Evolutionary conservation across 2,888 invertebrate species (phyloP), one percentile per base, ranked within the genome.

Genomic region (Odontomyia ornata): DNA sequence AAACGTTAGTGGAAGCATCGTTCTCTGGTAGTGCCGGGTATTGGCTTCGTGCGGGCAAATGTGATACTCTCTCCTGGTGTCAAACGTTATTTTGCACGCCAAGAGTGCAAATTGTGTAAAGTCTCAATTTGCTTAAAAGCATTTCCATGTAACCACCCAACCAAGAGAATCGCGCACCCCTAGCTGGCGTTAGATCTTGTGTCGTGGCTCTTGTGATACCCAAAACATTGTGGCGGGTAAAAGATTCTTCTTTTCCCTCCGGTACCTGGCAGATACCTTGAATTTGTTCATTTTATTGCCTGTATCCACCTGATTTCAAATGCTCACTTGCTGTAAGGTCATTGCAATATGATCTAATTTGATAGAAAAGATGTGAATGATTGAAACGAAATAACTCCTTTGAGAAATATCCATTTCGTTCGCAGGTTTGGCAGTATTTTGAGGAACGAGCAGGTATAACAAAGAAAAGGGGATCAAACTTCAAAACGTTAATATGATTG

Each of bases 51-150:
- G 9, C 36, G 36, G 3, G 9, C 69, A 30, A 69, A 69, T 69
- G 25, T 47, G 46, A 69, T 25, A 47, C 23, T 46, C 69, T 46
- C n/a, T 15, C 69, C 30, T 46, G 25, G 69, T 69, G 69, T 69
- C 69, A 69, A 69, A 69, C 69, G 69, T 46, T 69, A 47, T 73
- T 73, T 60, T 23, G 57, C 57, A 73, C 57, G 60, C 36, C 60
- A 73, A 23, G 30, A 36, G 36, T 57, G 73, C 43, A 73, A 73
- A 73, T 73, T 57, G 60, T 73, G 52, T 57, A 73, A 73, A 57
- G 57, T 73, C 73, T 60, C 73, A 73, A 73, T 73, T 73, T 73
- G 57, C 36, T 73, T 73, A 57, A 73, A 73, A 73, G 73, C 73
- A 47, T 57, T 73, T 73, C 28, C 73, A 36, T 73, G 73, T 73